phyloP scores from a whole-genome alignment of 2,888 invertebrate genomes.

The Parthenolecanium corni region DNA sequence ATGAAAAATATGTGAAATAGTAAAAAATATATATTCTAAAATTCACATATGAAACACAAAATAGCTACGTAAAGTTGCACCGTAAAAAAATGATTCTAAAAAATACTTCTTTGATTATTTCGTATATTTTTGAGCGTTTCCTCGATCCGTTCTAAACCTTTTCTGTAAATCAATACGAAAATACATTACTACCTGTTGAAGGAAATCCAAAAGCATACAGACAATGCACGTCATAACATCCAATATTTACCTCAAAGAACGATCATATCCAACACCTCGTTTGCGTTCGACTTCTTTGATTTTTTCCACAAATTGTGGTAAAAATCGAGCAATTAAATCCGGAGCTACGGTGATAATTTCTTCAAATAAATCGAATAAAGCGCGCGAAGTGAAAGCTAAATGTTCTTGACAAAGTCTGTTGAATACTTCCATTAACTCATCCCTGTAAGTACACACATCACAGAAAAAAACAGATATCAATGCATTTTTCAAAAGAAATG shows the following conservation, averaged over 20 bases:
- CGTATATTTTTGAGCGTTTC: conserved; percentile 12
- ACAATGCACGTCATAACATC: neutral
- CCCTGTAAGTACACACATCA: conserved; percentile 31
- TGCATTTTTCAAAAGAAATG: neutral
- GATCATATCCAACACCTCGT: conserved; percentile 42
- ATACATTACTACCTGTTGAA: neutral
- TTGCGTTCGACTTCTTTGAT: conserved; percentile 40
- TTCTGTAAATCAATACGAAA: conserved; percentile 23
- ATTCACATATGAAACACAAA: neutral
- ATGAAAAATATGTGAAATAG: neutral
- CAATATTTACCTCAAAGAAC: conserved; percentile 37
- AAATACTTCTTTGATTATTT: conserved; percentile 6
- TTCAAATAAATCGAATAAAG: conserved; percentile 39
- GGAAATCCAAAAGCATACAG: neutral
- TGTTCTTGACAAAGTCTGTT: conserved; percentile 39
- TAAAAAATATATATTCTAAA: neutral
- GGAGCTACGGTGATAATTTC: conserved; percentile 38
- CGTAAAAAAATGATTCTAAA: neutral
- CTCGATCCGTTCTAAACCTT: conserved; percentile 28
- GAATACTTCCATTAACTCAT: conserved; percentile 36
- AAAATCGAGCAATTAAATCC: conserved; percentile 36
- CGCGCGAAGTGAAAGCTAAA: conserved; percentile 40
- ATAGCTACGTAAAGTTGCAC: neutral
- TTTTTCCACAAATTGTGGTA: conserved; percentile 38
- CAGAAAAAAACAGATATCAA: neutral